Conservation (phyloP, 2,797 vertebrate species). For the Gymnopithys bicolor region DNA sequence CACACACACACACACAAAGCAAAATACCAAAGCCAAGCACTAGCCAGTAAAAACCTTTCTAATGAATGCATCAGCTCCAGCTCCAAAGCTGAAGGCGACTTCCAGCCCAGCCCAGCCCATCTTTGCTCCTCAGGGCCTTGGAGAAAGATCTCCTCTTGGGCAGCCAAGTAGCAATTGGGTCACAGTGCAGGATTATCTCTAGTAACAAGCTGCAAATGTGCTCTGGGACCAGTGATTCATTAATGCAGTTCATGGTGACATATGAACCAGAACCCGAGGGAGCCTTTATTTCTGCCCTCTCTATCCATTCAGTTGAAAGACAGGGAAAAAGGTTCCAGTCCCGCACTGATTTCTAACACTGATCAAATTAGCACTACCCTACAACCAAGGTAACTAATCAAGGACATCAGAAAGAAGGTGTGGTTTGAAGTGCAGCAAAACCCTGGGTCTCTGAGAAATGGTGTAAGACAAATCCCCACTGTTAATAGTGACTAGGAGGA, state of each 20-base stretch:
- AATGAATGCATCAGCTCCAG: constrained; percentile 25
- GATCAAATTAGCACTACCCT: constrained; percentile 30
- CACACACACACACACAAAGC: neutral
- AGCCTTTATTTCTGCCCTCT: constrained; percentile 69
- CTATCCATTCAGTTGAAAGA: constrained; percentile 59
- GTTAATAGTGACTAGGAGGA: neutral
- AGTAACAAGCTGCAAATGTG: constrained; percentile 66
- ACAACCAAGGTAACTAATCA: constrained; percentile 39
- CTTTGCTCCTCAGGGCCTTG: constrained; percentile 34
- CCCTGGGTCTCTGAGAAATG: neutral
- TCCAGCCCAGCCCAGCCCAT: constrained; percentile 42
- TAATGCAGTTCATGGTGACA: constrained; percentile 70
- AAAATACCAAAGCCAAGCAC: neutral
- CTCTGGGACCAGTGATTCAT: constrained; percentile 72
- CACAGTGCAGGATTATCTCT: constrained; percentile 70
- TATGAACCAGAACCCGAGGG: constrained; percentile 69
- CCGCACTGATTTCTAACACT: neutral
- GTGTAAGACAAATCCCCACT: neutral
- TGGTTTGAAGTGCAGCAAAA: neutral
- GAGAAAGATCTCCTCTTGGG: constrained; percentile 65
- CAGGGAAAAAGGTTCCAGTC: constrained; percentile 49
- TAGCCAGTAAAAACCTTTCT: constrained; percentile 29
- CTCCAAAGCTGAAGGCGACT: constrained; percentile 49
- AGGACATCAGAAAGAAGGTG: neutral
- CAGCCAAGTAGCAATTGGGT: constrained; percentile 71